Evolutionary conservation across 2,888 invertebrate species (phyloP).

Genomic region (Tetramorium bicarinatum): DNA sequence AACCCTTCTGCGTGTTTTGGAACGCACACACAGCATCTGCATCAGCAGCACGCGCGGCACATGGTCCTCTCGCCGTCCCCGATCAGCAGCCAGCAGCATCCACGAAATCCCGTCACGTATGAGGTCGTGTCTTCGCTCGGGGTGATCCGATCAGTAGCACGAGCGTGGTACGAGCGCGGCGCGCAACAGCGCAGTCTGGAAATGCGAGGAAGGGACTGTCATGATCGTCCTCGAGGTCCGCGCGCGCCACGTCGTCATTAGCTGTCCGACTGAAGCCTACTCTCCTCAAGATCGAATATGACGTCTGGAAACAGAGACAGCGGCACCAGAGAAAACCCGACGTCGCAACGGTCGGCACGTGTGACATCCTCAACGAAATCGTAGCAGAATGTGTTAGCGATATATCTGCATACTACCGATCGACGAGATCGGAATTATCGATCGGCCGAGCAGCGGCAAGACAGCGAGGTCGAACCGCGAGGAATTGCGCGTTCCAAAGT

Average conservation of each 20-base stretch:
- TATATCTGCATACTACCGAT: not conserved
- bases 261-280: constrained; percentile 9
- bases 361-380: not conserved
- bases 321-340: constrained; percentile 16
- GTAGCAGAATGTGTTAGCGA: constrained; percentile 21
- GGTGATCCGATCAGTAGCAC: constrained; percentile 44
- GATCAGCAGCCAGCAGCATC: not conserved
- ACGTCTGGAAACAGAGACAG: not conserved
- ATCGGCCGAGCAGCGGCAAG: constrained; percentile 13
- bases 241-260: constrained; percentile 6
- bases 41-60: constrained; percentile 32
- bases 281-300: constrained; percentile 12
- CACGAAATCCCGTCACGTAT: constrained; percentile 3
- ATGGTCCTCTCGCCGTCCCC: constrained; percentile 31
- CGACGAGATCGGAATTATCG: constrained; percentile 55
- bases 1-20: constrained; percentile 21
- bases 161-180: constrained; percentile 30
- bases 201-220: not conserved
- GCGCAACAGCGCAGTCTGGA: not conserved
- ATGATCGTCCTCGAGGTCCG: constrained; percentile 25
- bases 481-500: constrained; percentile 41
- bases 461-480: constrained; percentile 28
- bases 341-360: not conserved
- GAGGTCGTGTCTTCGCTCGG: constrained; percentile 27
- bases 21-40: constrained; percentile 43